phyloP scores from a whole-genome alignment of 2,797 vertebrate species.

The Ctenopoma multispine region DNA sequence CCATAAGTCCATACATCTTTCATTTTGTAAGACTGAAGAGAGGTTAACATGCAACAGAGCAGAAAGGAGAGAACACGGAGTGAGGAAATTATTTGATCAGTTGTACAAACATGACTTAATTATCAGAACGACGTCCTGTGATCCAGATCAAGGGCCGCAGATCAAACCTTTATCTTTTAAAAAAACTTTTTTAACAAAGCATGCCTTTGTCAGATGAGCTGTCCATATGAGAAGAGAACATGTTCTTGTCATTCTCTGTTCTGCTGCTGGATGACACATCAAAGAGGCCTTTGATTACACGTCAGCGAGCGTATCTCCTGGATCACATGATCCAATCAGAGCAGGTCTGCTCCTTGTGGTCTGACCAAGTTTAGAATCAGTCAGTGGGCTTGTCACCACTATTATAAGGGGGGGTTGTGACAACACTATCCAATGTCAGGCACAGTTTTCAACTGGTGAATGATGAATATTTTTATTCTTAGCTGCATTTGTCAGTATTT shows the following conservation, averaged over 20 bases:
- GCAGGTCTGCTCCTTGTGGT: neutral
- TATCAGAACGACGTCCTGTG: conserved; percentile 28
- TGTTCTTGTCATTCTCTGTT: conserved; percentile 49
- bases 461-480: neutral
- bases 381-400: neutral
- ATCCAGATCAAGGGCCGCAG: conserved; percentile 34
- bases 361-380: conserved; percentile 29
- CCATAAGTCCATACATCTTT: too few species aligned
- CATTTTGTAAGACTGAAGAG: neutral
- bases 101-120: conserved; percentile 29
- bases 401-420: neutral
- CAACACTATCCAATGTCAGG: neutral
- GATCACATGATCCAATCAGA: conserved; percentile 32
- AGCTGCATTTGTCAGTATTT: neutral
- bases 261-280: conserved; percentile 51
- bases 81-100: conserved; percentile 23
- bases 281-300: conserved; percentile 63
- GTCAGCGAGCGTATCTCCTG: conserved; percentile 49
- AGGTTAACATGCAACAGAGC: conserved; percentile 1
- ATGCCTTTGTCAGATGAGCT: conserved; percentile 54
- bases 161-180: conserved; percentile 35
- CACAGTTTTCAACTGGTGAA: neutral
- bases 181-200: conserved; percentile 38
- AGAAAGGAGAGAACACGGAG: conserved; percentile 1
- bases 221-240: conserved; percentile 45